These are phyloP conservation scores for Harmothoe impar DNA, from an alignment of 2,888 invertebrate species.

Conservation along the genomic window DNA sequence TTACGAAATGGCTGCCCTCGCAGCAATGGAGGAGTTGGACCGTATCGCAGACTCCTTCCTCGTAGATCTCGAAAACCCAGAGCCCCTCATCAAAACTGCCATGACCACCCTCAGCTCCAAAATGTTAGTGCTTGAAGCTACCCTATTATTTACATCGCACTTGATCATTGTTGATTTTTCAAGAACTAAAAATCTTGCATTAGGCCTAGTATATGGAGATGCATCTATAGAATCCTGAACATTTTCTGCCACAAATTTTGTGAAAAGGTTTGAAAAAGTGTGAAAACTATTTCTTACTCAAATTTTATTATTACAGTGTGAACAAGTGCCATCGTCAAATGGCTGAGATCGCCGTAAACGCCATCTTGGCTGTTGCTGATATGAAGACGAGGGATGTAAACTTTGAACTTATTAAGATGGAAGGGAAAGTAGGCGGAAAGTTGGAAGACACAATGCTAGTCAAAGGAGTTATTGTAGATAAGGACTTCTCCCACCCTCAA, in stretches of 20 bases:
- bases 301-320: constrained; percentile 86
- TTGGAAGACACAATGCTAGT: constrained; percentile 98
- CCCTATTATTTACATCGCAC: no score
- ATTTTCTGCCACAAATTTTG: no score
- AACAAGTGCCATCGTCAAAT: constrained; percentile 98
- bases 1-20: constrained; percentile 97
- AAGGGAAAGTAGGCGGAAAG: constrained; percentile 97
- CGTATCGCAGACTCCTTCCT: constrained; percentile 94
- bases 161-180: no score
- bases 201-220: no score
- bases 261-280: no score
- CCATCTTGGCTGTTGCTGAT: constrained; percentile 97
- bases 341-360: constrained; percentile 99
- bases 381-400: constrained; percentile 96
- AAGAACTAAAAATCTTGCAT: no score
- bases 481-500: constrained; percentile 99
- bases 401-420: constrained; percentile 99
- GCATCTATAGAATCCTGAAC: no score
- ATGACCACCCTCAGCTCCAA: constrained; percentile 99
- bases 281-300: no score
- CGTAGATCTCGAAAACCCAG: constrained; percentile 90
- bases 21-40: constrained; percentile 93
- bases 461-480: constrained; percentile 98
- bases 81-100: constrained; percentile 95
- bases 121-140: constrained; percentile 88